phyloP scores from a whole-genome alignment of 2,113 vertebrate genomes.

The Oncorhynchus keta region DNA sequence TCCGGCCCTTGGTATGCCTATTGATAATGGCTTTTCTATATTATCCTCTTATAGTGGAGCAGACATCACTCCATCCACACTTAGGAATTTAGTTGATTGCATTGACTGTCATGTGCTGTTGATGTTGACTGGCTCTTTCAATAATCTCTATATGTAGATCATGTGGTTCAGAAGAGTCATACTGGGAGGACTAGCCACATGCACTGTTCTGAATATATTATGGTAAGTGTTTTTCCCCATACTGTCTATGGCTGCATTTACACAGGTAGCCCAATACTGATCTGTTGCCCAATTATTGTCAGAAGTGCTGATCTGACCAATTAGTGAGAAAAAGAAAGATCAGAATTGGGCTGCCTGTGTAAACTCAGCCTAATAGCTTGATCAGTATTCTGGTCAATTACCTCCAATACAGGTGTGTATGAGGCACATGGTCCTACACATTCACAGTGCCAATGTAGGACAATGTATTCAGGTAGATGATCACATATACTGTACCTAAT shows the following conservation, averaged over 20 bases:
- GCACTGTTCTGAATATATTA: slow-evolving; percentile 68
- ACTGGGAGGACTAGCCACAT: slow-evolving; percentile 65
- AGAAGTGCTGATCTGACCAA: not conserved
- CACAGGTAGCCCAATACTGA: too few species aligned
- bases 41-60: not conserved
- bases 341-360: not conserved
- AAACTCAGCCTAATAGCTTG: not conserved
- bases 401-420: too few species aligned
- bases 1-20: too few species aligned
- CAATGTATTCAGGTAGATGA: too few species aligned
- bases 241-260: too few species aligned
- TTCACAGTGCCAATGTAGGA: too few species aligned
- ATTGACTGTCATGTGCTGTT: not conserved
- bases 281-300: too few species aligned
- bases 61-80: not conserved
- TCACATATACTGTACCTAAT: too few species aligned
- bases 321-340: not conserved
- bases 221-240: slow-evolving; percentile 55
- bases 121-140: not conserved
- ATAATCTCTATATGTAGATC: slow-evolving; percentile 51
- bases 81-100: not conserved
- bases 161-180: slow-evolving; percentile 72
- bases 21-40: too few species aligned
- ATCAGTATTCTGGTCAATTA: not conserved
- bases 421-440: too few species aligned